These are phyloP conservation scores for Apis mellifera DNA, from an alignment of 1,140 invertebrate species.

Conservation along the genomic window Amel_HAv3.1 CM009937.2:10967001-10967500, in stretches of 20 bases:
- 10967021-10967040: neutral
- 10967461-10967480: neutral
- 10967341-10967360: neutral
- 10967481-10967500: neutral
- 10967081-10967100: neutral
- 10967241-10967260: slow-evolving; percentile 44
- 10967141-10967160: neutral
- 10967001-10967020: neutral
- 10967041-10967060: neutral
- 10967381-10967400: neutral
- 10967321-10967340: slow-evolving; percentile 21
- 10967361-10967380: slow-evolving; percentile 7
- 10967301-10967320: slow-evolving; percentile 34
- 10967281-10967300: slow-evolving; percentile 39
- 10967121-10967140: neutral
- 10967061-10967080: neutral
- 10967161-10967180: neutral
- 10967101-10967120: too few species aligned
- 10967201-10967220: neutral
- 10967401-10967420: neutral
- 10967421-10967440: neutral
- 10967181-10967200: neutral
- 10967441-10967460: neutral
- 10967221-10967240: slow-evolving; percentile 45
- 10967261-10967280: slow-evolving; percentile 60